Conservation (phyloP, 1,140 invertebrate genomes). For the Paramacrobiotus metropolitanus region DNA sequence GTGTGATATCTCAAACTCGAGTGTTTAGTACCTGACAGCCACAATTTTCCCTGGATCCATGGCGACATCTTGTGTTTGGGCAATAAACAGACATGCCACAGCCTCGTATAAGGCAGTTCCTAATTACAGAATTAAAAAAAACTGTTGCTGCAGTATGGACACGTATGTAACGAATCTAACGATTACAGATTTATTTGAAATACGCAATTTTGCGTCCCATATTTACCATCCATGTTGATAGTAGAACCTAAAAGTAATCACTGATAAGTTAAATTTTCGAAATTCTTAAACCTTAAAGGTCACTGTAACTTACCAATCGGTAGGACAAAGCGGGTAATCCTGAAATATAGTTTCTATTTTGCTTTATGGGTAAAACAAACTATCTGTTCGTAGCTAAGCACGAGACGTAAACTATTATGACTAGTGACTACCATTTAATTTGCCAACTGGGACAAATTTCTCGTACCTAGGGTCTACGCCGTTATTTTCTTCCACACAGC, state of each 20-base stretch:
- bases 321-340: slow-evolving; percentile 49
- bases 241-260: slow-evolving; percentile 28
- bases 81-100: slow-evolving; percentile 79
- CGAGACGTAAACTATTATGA: too few relatives aligned
- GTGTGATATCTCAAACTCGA: background rate
- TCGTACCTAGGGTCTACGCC: slow-evolving; percentile 66
- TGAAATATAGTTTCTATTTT: too few relatives aligned
- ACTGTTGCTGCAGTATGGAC: too few relatives aligned
- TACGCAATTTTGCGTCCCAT: too few relatives aligned
- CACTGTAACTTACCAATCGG: slow-evolving; percentile 45
- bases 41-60: slow-evolving; percentile 56
- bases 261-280: background rate
- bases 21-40: slow-evolving; percentile 46
- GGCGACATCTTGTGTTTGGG: slow-evolving; percentile 51
- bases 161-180: too few relatives aligned
- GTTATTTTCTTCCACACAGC: slow-evolving; percentile 67
- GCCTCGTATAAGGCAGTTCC: slow-evolving; percentile 72
- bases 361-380: too few relatives aligned
- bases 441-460: background rate
- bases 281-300: background rate
- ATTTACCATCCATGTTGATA: slow-evolving; percentile 78
- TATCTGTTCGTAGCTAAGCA: too few relatives aligned
- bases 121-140: too few relatives aligned
- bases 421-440: too few relatives aligned
- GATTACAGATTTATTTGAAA: too few relatives aligned